A percentile compares a stretch with the other conserved stretches of the same genome.
phyloP scores from a whole-genome alignment of 2,888 invertebrate genomes.

The Drosophila neotestacea region DNA sequence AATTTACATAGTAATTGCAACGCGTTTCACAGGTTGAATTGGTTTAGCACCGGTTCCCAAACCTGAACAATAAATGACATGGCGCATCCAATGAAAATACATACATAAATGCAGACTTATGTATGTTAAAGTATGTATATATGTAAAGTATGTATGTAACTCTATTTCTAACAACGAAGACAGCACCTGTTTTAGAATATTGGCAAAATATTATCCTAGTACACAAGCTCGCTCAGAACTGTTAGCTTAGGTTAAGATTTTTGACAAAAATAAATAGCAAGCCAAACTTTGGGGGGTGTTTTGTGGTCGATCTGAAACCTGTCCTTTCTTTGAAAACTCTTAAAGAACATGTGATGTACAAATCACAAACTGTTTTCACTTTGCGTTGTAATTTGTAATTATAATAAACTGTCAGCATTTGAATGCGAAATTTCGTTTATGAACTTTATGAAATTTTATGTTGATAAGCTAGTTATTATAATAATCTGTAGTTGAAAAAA shows the following conservation, averaged over 20 bases:
- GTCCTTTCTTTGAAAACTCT: too few relatives aligned
- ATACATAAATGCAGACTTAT: background rate
- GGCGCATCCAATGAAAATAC: conserved; percentile 16
- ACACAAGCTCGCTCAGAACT: too few relatives aligned
- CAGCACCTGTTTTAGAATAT: background rate
- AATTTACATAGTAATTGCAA: conserved; percentile 58
- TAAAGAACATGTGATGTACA: background rate
- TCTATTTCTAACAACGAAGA: background rate
- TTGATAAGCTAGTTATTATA: background rate
- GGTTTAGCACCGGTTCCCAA: conserved; percentile 25
- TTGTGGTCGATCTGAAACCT: too few relatives aligned
- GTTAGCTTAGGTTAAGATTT: too few relatives aligned
- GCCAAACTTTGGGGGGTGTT: too few relatives aligned
- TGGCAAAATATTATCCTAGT: background rate
- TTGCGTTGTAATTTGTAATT: background rate
- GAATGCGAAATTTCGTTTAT: conserved; percentile 2
- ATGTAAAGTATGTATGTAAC: background rate
- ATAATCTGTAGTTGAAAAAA: background rate
- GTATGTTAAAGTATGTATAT: background rate
- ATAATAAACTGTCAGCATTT: background rate
- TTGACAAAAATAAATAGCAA: too few relatives aligned
- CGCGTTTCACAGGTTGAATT: conserved; percentile 29
- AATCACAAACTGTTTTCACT: background rate
- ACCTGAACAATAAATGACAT: conserved; percentile 36
- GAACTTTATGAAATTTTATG: conserved; percentile 3